Conservation (phyloP, 2,113 vertebrate species). For the Vimba vimba region DNA sequence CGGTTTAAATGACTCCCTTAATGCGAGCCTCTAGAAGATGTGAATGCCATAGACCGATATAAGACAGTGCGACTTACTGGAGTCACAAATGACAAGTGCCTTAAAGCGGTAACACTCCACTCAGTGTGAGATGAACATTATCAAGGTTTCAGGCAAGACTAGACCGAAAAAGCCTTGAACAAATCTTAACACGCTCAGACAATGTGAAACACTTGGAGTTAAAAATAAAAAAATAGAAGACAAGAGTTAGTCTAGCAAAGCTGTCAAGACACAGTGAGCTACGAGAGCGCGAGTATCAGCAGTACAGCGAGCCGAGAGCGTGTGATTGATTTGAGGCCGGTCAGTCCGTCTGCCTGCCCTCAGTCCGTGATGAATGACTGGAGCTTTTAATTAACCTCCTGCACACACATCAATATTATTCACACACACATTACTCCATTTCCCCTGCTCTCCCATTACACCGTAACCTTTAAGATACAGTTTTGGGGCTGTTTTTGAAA, state of each 20-base stretch:
- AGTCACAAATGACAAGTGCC: background rate
- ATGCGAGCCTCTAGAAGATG: background rate
- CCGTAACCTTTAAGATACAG: conserved; percentile 63
- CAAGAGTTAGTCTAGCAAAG: conserved; percentile 6
- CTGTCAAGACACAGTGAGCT: conserved; percentile 28
- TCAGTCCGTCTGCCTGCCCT: conserved; percentile 44
- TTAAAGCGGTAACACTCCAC: background rate
- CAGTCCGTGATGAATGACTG: conserved; percentile 60
- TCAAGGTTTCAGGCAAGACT: background rate
- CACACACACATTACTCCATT: conserved; percentile 58
- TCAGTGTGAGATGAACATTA: background rate
- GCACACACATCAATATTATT: conserved; percentile 68
- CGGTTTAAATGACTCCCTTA: background rate
- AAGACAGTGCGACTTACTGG: background rate
- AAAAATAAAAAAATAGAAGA: background rate
- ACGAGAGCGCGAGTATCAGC: conserved; percentile 38
- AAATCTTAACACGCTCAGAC: conserved; percentile 18
- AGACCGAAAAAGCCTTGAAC: background rate
- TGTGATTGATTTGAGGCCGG: conserved; percentile 61
- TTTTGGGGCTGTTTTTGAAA: conserved; percentile 59
- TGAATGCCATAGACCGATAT: background rate
- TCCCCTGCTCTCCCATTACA: conserved; percentile 57
- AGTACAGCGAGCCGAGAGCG: conserved; percentile 45
- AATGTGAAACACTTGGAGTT: background rate
- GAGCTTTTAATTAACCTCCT: conserved; percentile 68